Evolutionary conservation across 2,113 vertebrate species (phyloP), one percentile per base, ranked within the genome.

Genomic region (Cranoglanis bouderius): DNA sequence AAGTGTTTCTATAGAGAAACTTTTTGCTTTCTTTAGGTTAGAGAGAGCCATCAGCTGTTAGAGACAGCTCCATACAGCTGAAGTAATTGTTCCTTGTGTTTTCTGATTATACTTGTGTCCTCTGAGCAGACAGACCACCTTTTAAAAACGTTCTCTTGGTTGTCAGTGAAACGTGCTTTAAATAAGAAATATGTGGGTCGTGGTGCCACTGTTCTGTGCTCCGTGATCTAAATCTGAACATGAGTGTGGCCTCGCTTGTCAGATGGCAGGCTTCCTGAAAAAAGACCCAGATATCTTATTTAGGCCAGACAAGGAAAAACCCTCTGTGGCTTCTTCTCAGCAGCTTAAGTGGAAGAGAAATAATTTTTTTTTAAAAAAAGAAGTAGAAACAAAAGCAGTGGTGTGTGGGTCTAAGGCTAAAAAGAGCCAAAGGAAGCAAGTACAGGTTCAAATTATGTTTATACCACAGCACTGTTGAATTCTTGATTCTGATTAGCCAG

Each of bases 251-350:
- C 88, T 91, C 21, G 81, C 88, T 89, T 93, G 93, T 94, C 93
- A 90, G 89, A 87, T 91, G 88, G 87, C 88, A 35, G 91, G 91
- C 88, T 91, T 92, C 90, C 59, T 43, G 61, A 90, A 86, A 86
- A 67, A 82, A 93, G 92, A 87, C 78, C 92, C 91, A 92, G 93
- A 95, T 93, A 92, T 94, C 94, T 94, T 93, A 93, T 94, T 96
- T 94, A 93, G 93, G 92, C 92, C 92, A 91, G 85, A 72, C 77
- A 72, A 67, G 40, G 83, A 78, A 90, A 88, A 90, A 80, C 40
- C 82, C 21, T 85, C 88, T 91, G 85, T 89, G 89, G 93, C 91
- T 93, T 92, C 88, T 91, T 92, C 93, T 93, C 91, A 82, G 88
- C 91, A 83, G 88, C 40, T 46, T 32, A 9, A 32, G 6, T 88